Evolutionary conservation across 1,140 invertebrate species (phyloP).

Genomic region (Trichoplusia ni): DNA sequence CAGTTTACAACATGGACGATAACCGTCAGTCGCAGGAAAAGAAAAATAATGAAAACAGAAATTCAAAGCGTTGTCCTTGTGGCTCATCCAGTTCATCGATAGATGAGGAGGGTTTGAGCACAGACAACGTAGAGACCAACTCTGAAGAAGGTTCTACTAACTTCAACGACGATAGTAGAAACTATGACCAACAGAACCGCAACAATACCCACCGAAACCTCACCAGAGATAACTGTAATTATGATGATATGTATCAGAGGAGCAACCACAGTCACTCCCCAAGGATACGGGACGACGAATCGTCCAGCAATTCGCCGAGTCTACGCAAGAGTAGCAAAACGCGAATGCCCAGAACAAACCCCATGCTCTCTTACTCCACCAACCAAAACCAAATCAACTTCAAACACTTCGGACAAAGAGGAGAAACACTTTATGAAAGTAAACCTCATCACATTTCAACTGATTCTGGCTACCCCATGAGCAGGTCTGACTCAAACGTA

Average conservation of each 20-base stretch:
- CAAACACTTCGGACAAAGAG: slow-evolving; percentile 78
- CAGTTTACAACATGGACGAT: slow-evolving; percentile 89
- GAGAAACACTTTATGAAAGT: slow-evolving; percentile 72
- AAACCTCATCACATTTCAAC: slow-evolving; percentile 76
- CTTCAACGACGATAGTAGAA: slow-evolving; percentile 78
- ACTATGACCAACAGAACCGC: slow-evolving; percentile 81
- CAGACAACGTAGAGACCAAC: slow-evolving; percentile 81
- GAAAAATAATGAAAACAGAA: slow-evolving; percentile 72
- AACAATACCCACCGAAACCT: slow-evolving; percentile 79
- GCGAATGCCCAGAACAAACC: slow-evolving; percentile 80
- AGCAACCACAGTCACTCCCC: slow-evolving; percentile 72
- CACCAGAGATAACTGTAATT: slow-evolving; percentile 75
- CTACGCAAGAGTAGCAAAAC: slow-evolving; percentile 73
- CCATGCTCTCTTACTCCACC: slow-evolving; percentile 78
- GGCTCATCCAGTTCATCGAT: slow-evolving; percentile 82
- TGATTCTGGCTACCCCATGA: slow-evolving; percentile 73
- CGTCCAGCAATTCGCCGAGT: slow-evolving; percentile 76
- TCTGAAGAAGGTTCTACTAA: slow-evolving; percentile 80
- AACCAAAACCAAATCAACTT: slow-evolving; percentile 74
- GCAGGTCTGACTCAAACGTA: slow-evolving; percentile 77
- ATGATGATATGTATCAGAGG: slow-evolving; percentile 80
- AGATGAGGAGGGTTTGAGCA: slow-evolving; percentile 81
- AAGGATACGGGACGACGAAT: slow-evolving; percentile 70
- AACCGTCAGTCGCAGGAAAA: slow-evolving; percentile 70
- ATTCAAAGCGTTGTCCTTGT: slow-evolving; percentile 76